phyloP scores from a whole-genome alignment of 2,888 invertebrate species.

The Tiphia femorata region DNA sequence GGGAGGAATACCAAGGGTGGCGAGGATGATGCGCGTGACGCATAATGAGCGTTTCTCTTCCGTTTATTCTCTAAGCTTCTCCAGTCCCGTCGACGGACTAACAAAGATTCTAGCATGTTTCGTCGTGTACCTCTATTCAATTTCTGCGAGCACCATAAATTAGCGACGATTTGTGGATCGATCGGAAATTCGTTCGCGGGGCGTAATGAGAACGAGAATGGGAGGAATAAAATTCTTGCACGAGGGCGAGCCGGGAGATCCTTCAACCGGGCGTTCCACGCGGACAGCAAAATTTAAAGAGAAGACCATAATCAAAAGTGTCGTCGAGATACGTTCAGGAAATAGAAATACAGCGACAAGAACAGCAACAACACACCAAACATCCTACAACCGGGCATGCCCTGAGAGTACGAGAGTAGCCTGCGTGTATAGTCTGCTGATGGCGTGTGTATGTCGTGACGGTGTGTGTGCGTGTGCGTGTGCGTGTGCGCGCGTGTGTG shows the following conservation, averaged over 20 bases:
- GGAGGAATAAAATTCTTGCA: constrained; percentile 9
- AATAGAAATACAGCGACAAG: constrained; percentile 33
- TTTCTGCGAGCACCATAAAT: too few relatives aligned
- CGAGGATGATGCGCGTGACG: constrained; percentile 24
- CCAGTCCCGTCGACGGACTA: too few relatives aligned
- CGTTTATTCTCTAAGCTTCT: constrained; percentile 6
- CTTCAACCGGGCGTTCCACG: constrained; percentile 3
- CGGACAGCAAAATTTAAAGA: not conserved
- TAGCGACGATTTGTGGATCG: too few relatives aligned
- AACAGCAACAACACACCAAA: constrained; percentile 54
- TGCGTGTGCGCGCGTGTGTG: constrained; percentile 24
- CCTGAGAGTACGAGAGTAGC: constrained; percentile 68
- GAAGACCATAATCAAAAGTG: too few relatives aligned
- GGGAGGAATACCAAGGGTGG: constrained; percentile 26
- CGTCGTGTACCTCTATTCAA: too few relatives aligned
- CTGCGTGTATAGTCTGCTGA: constrained; percentile 47
- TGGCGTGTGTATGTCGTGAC: constrained; percentile 23
- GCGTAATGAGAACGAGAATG: constrained; percentile 7
- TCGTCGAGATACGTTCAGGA: constrained; percentile 14
- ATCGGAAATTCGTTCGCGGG: too few relatives aligned
- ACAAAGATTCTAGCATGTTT: too few relatives aligned
- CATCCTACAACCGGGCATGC: constrained; percentile 69
- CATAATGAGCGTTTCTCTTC: constrained; percentile 14
- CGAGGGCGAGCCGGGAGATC: not conserved
- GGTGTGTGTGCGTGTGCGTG: constrained; percentile 29